These are phyloP conservation scores for Gymnothorax javanicus DNA, from an alignment of 2,797 vertebrate genomes.

Conservation along the genomic window DNA sequence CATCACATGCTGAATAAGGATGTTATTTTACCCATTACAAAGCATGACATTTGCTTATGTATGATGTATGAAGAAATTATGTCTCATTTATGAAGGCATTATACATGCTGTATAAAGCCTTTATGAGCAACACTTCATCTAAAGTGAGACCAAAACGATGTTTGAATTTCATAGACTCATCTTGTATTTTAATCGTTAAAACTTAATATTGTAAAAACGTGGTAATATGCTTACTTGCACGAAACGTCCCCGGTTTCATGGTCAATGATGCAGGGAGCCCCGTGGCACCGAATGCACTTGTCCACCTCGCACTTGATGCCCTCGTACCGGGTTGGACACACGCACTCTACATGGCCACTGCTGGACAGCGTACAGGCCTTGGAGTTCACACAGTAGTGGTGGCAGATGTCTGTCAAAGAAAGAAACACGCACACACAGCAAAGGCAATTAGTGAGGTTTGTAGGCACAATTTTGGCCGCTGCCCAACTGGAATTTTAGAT, in stretches of 20 bases:
- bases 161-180: neutral
- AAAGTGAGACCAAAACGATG: too few species aligned
- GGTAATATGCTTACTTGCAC: constrained; percentile 79
- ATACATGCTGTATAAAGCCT: too few species aligned
- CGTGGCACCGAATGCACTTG: constrained; percentile 76
- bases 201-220: neutral
- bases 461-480: neutral
- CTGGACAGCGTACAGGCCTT: constrained; percentile 76
- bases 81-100: too few species aligned
- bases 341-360: constrained; percentile 77
- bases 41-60: too few species aligned
- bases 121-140: too few species aligned
- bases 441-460: neutral
- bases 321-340: constrained; percentile 78
- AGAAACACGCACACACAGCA: neutral
- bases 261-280: constrained; percentile 74
- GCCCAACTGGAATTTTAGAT: constrained; percentile 2
- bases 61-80: too few species aligned
- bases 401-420: constrained; percentile 56
- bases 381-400: constrained; percentile 83
- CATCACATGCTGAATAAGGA: too few species aligned
- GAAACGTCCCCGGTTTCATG: constrained; percentile 72
- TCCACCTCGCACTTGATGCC: constrained; percentile 81
- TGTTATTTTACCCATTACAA: too few species aligned
- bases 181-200: neutral